A percentile compares a stretch with the other conserved stretches of the same genome.
phyloP scores from a whole-genome alignment of 2,797 vertebrate genomes.

The Ctenochaetus hawaiiensis region DNA sequence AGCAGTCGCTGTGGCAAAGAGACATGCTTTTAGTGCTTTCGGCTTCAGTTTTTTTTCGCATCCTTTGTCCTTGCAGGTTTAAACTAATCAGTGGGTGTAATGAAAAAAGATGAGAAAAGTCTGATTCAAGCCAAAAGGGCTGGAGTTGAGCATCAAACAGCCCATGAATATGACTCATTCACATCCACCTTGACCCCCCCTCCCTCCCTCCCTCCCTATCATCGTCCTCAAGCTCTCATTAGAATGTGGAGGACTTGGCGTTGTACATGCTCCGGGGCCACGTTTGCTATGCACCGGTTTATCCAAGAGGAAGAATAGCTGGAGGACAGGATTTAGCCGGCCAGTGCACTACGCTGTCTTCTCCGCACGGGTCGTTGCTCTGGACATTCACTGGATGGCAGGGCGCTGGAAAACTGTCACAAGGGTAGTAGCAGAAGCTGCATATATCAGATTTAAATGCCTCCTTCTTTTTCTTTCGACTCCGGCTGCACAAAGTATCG shows the following conservation, averaged over 20 bases:
- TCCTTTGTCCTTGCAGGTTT: constrained; percentile 34
- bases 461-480: constrained; percentile 9
- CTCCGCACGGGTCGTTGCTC: constrained; percentile 73
- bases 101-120: constrained; percentile 22
- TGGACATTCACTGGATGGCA: constrained; percentile 67
- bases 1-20: not conserved
- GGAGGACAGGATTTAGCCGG: constrained; percentile 69
- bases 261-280: constrained; percentile 62
- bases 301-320: constrained; percentile 79
- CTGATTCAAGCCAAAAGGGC: constrained; percentile 14
- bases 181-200: constrained; percentile 55
- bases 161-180: constrained; percentile 33
- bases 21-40: constrained; percentile 27
- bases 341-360: constrained; percentile 62
- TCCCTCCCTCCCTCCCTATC: constrained; percentile 1
- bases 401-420: constrained; percentile 59
- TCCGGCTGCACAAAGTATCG: constrained; percentile 24
- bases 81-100: constrained; percentile 24
- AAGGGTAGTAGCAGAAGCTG: constrained; percentile 40
- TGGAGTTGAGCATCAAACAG: constrained; percentile 31
- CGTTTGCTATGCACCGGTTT: constrained; percentile 66
- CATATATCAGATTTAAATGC: constrained; percentile 43
- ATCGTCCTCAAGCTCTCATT: constrained; percentile 50
- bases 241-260: constrained; percentile 53
- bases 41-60: constrained; percentile 14